These are phyloP conservation scores for Bursaphelenchus okinawaensis DNA, from an alignment of 2,888 invertebrate genomes.

Conservation along the genomic window DNA sequence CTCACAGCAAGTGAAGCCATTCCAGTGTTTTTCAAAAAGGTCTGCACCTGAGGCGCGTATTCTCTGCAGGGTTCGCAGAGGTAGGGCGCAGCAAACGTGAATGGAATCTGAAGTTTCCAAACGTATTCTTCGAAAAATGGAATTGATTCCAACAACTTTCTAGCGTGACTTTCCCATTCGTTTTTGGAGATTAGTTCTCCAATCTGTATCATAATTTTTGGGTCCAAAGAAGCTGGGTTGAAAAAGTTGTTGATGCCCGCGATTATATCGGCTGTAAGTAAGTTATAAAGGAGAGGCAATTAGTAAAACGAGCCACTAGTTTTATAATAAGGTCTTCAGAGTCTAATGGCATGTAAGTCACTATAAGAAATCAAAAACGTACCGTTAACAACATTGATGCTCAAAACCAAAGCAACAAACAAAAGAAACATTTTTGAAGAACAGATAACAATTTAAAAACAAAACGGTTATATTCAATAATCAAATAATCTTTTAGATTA, in stretches of 20 bases:
- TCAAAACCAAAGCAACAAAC: neutral
- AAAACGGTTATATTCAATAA: no score
- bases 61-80: neutral
- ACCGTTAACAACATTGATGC: neutral
- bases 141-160: neutral
- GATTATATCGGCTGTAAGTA: no score
- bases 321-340: no score
- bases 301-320: no score
- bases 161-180: neutral
- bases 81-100: neutral
- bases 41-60: neutral
- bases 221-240: neutral
- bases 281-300: no score
- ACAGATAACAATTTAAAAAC: no score
- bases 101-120: neutral
- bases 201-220: neutral
- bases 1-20: neutral
- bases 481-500: no score
- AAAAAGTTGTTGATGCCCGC: neutral
- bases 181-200: neutral
- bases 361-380: no score
- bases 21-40: neutral
- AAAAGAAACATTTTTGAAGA: neutral
- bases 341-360: no score
- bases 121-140: neutral